These are phyloP conservation scores for Remorina albescens DNA, from an alignment of 2,797 vertebrate genomes.

Conservation along the genomic window DNA sequence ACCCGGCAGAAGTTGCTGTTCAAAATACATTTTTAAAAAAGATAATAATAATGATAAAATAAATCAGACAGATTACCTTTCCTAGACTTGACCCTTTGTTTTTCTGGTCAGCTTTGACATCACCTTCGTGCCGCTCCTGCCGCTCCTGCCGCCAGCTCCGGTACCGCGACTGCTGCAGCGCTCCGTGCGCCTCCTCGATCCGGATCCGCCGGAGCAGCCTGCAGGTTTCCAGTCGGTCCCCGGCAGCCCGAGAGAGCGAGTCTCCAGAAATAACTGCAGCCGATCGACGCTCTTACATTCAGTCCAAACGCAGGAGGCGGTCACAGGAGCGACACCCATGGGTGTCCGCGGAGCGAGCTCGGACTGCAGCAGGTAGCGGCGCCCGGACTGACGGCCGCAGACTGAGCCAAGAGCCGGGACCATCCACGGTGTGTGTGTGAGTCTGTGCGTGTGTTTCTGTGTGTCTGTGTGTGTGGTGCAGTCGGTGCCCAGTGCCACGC, in stretches of 20 bases:
- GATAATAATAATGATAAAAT: too few species aligned
- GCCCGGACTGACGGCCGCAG: conserved; percentile 17
- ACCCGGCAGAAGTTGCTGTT: conserved; percentile 4
- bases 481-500: conserved; percentile 77
- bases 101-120: conserved; percentile 63
- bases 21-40: too few species aligned
- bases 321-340: conserved; percentile 64
- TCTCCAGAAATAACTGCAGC: conserved; percentile 58
- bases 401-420: conserved; percentile 22
- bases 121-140: conserved; percentile 50
- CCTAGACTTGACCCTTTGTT: conserved; percentile 62
- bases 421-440: conserved; percentile 44
- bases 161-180: conserved; percentile 55
- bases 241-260: conserved; percentile 27
- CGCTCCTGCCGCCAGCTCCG: conserved; percentile 40
- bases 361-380: conserved; percentile 61
- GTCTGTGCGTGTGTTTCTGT: not conserved
- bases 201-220: conserved; percentile 12
- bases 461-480: conserved; percentile 13
- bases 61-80: conserved; percentile 64
- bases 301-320: conserved; percentile 35
- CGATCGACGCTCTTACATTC: conserved; percentile 43
- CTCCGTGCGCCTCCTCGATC: conserved; percentile 54
- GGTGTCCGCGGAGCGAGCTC: conserved; percentile 41
- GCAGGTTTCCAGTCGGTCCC: conserved; percentile 49